Evolutionary conservation across 2,888 invertebrate genomes (phyloP), one percentile per base, ranked within the genome.

Genomic region (Mayetiola destructor): DNA sequence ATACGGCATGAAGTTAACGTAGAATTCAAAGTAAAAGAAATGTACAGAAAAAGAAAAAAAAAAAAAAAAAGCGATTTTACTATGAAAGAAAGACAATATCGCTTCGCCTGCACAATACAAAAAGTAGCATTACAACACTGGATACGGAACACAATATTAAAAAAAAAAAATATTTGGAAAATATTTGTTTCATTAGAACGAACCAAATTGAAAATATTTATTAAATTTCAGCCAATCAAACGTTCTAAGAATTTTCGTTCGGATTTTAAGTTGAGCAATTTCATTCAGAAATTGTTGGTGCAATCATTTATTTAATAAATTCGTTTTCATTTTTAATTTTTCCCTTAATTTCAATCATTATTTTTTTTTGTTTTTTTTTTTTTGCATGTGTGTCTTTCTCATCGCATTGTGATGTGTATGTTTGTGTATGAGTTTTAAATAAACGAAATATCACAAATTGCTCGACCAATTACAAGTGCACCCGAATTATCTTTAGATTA

Each of bases 91-190:
- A 48, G 48, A 48, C 12, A 12, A 42, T n/a, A 40, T 40, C 39
- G 23, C 42, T 48, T 40, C 39, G 23, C 42, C 27, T 48, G 27
- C 29, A 48, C 48, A n/a, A 48, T 27, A 48, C n/a, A n/a, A n/a
- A n/a, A n/a, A n/a, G n/a, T n/a, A n/a, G n/a, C n/a, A n/a, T n/a
- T n/a, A n/a, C n/a, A n/a, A n/a, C n/a, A 27, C 14, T 48, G 27
- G 14, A 48, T 16, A 39, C 10, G 9, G 27, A 48, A 9, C 42
- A 27, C 2, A 37, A 48, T 3, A 18, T 9, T 9, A 18, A 39
- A 39, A 4, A n/a, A 48, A 48, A 48, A 12, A 48, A 27, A 37
- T 14, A 14, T n/a, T 12, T 4, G n/a, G 9, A 16, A 37, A 37
- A 37, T 27, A n/a, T 14, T 48, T 23, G 23, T 27, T 27, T 2